Evolutionary conservation across 1,140 invertebrate genomes (phyloP), one percentile per base, ranked within the genome.

Genomic region (Brachionus rubens): DNA sequence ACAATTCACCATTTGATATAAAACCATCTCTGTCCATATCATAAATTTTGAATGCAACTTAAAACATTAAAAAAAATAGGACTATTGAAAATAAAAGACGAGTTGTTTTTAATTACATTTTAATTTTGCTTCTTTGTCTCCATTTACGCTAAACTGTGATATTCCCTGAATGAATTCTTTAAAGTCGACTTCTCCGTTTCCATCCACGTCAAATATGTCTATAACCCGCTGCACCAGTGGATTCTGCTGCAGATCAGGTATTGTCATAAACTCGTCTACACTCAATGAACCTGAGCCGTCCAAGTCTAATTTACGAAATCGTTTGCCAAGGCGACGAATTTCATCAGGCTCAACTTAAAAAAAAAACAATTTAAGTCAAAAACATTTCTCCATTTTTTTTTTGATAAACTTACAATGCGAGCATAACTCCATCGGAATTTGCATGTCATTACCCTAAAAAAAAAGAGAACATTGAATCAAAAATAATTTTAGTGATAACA

Each of bases 11-110:
- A 86, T 98, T 98, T 70, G 94, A 97, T 81, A 99, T 98, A 83
- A 91, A 98, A 14, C 96, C 96, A 86, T 99, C 96, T 84, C 98
- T 97, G 87, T 99, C 95, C 93, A 99, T 96, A 84, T 99, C 96
- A 84, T 99, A 99, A 84, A 99, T 98, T 86, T 94, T 90, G 86
- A 98, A 98, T 6, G 95, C 96, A 88, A 98, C 86, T 87, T 80
- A 46, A n/a, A n/a, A 65, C 70, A 82, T 3, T 14, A 62, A 54
- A 75, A 40, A 36, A 41, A 10, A 41, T 12, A 36, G 33, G n/a
- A 19, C 1, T 2, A 14, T 14, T 7, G 26, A 28, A 14, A 26
- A 3, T 19, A 19, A 19, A 26, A 50, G 48, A 16, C n/a, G 2
- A 75, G 19, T 52, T 52, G 9, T 19, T 16, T 16, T 12, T 4